A percentile compares a stretch with the other conserved stretches of the same genome.
Conservation (phyloP, 2,797 vertebrate genomes). For the Neopelma chrysocephalum region DNA sequence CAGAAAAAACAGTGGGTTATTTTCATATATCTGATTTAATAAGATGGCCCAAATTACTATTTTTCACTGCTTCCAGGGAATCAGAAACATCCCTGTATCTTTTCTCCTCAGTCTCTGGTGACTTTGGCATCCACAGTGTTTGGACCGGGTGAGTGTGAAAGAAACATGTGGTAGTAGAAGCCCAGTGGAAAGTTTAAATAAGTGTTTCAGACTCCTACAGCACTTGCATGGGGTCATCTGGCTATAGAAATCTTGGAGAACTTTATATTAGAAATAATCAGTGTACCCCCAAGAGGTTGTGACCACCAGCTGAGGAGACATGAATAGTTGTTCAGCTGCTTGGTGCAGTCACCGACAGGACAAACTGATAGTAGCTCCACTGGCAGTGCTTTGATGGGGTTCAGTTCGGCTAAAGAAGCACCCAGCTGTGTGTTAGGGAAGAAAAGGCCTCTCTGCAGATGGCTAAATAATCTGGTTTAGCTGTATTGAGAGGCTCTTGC, state of each 20-base stretch:
- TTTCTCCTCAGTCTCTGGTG: neutral
- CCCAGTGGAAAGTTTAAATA: neutral
- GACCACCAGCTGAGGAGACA: neutral
- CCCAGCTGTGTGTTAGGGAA: neutral
- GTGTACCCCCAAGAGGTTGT: neutral
- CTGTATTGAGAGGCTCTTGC: neutral
- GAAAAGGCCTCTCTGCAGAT: neutral
- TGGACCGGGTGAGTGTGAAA: neutral
- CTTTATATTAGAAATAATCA: neutral
- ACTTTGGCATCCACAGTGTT: neutral
- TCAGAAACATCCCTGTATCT: neutral
- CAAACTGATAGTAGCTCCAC: neutral
- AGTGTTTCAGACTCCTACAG: neutral
- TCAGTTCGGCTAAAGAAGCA: neutral
- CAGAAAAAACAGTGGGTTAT: neutral
- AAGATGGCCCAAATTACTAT: neutral
- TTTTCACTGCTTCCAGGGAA: neutral
- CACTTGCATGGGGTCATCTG: neutral
- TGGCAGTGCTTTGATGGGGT: fast-evolving
- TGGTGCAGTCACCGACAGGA: neutral
- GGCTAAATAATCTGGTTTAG: neutral
- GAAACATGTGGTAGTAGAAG: fast-evolving
- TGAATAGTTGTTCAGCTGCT: neutral
- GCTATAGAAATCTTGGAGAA: neutral
- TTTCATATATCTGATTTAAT: neutral